These are phyloP conservation scores for Rallus limicola DNA, from an alignment of 2,113 vertebrate genomes.

Conservation along the genomic window DNA sequence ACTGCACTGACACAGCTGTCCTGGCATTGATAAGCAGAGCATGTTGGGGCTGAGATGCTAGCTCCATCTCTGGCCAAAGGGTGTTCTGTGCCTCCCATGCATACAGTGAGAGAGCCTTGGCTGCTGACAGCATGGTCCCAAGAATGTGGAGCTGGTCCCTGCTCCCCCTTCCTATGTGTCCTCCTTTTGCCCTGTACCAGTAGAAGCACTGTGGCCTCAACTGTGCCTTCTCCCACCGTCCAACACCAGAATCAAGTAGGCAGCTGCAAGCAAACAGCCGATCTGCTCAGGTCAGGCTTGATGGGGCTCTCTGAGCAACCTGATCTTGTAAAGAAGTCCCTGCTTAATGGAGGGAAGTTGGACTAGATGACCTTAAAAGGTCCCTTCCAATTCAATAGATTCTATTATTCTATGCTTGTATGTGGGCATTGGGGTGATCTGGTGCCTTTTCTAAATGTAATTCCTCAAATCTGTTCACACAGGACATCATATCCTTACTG, in stretches of 20 bases:
- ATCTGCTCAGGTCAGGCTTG: not conserved
- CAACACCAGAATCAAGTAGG: not conserved
- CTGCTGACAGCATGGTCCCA: not conserved
- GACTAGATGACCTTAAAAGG: too few species aligned
- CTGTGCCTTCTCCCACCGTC: not conserved
- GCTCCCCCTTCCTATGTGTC: not conserved
- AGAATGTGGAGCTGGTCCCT: not conserved
- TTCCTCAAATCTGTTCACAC: not conserved
- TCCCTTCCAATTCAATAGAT: too few species aligned
- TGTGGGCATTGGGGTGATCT: not conserved
- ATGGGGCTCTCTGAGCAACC: too few species aligned
- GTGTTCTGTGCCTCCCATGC: not conserved
- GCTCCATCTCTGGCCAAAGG: not conserved
- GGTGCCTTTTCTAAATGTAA: not conserved
- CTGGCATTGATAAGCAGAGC: not conserved
- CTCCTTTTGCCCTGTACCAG: not conserved
- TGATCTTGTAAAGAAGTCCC: too few species aligned
- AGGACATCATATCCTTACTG: not conserved
- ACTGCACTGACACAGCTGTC: not conserved
- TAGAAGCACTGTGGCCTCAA: not conserved
- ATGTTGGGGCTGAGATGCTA: not conserved
- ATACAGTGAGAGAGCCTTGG: rapidly evolving
- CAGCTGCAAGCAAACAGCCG: not conserved
- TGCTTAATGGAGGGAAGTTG: too few species aligned
- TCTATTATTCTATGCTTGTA: not conserved